Evolutionary conservation across 2,113 vertebrate species (phyloP), one percentile per base, ranked within the genome.

Genomic region (Podocnemis expansa): DNA sequence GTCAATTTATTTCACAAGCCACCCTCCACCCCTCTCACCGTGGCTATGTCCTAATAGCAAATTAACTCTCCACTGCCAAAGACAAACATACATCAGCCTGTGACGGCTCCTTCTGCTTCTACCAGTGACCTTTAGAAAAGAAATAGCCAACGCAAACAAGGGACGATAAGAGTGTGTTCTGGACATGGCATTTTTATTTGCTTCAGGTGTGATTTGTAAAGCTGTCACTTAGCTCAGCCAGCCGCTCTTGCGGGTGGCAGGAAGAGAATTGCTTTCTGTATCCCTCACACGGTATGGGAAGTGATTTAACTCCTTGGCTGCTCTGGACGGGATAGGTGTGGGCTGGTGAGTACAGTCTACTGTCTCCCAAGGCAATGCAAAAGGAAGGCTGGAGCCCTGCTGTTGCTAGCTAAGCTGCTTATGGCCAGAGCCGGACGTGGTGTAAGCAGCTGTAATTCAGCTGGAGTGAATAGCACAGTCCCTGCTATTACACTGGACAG

Each of bases 151-250:
- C 0, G 63, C 92, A 95, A 96, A 95, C 89, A 96, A 21, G 4
- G 13, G 63, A 83, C 92, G 96, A 96, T 96, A 95, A 96, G 89
- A 79, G 56, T 34, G 84, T 58, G 5, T 56, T 88, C 7, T 16
- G 82, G 91, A 80, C 52, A 1, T 10, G 0, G 84, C 24, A 17
- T 60, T 91, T 96, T 92, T 91, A 51, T 95, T 94, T 96, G 89
- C 85, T 92, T 92, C 93, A 67, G 94, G 85, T 89, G 96, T 12
- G 93, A 95, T 92, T 92, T 93, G 91, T 94, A 88, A 92, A 92
- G 85, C 87, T 88, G 75, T 38, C 89, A 87, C 67, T 3, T 47
- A 52, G 49, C 45, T 38, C 87, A 12, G 41, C 3, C 14, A 90
- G 76, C 94, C 90, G 88, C 86, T 85, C 82, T 0, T 10, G 92